Base-by-base conservation (phyloP, 2,797 vertebrate species). In the Pseudopleuronectes americanus region DNA sequence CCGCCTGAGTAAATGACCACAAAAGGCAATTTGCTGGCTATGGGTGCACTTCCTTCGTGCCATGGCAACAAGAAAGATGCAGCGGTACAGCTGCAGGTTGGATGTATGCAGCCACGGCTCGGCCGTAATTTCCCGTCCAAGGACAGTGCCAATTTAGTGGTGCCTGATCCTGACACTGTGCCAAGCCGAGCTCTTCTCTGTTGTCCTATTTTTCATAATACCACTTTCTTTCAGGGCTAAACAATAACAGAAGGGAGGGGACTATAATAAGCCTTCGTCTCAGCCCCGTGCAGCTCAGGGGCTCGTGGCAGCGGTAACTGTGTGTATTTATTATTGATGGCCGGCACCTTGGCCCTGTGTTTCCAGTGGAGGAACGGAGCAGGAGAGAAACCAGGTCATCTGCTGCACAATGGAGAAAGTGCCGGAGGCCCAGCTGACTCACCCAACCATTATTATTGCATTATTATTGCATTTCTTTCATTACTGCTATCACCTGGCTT, bases 401-500 rank as follows among this genome's bases (percentile, higher is more conserved):
- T 78, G 74, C 80, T 76, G 81, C 84, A 79, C 80, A 67, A 57
- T 77, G 71, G 79, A 89, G 87, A 87, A 82, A 87, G 79, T 69
- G 89, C 91, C 84, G 16, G 72, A 82, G 89, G 93, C 86, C 87
- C 77, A 74, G 85, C 92, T 91, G 92, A 92, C 86, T 93, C 88
- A 91, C 87, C 90, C 85, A 78, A 89, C 78, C 91, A 88, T 77
- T 84, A 85, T 91, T 93, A 94, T 94, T 92, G 89, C 92, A 85
- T 91, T 92, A 90, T 89, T 89, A 91, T 92, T 93, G 90, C 88
- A 86, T 91, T 93, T 92, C 88, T 93, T 93, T 93, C 90, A 92
- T 94, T 92, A 93, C 87, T 85, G 87, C 89, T 85, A 87, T 91
- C 81, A 77, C 79, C 85, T 85, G 80, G 76, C 85, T 84, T 88